A percentile compares a stretch with the other conserved stretches of the same genome.
These are phyloP conservation scores for Dryocosmus kuriphilus DNA, from an alignment of 2,888 invertebrate species.

Conservation along the genomic window DNA sequence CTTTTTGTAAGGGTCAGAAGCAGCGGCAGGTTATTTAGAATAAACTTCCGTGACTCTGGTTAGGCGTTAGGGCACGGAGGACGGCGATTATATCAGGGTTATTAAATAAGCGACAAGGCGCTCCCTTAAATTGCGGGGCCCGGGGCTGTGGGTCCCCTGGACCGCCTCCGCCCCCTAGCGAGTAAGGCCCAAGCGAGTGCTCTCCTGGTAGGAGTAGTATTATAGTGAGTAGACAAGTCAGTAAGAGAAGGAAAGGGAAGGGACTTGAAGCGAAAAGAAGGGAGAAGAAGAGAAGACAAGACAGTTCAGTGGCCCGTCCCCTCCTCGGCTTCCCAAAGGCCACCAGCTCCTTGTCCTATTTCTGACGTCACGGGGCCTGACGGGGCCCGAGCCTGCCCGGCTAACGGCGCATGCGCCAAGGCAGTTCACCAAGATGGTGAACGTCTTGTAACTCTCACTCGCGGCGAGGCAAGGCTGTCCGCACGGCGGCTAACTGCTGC, in stretches of 20 bases:
- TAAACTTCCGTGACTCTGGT: constrained; percentile 39
- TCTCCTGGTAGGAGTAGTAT: constrained; percentile 9
- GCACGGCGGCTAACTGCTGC: constrained; percentile 56
- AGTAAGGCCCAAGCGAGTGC: not conserved
- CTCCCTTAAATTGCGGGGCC: constrained; percentile 40
- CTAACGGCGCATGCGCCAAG: constrained; percentile 66
- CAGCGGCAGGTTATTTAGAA: constrained; percentile 35
- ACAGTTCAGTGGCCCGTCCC: constrained; percentile 72
- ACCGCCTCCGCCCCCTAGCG: constrained; percentile 36
- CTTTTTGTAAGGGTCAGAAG: constrained; percentile 28
- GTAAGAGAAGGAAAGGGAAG: constrained; percentile 50
- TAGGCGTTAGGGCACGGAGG: constrained; percentile 35
- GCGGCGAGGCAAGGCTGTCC: constrained; percentile 65
- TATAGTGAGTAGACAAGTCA: constrained; percentile 40
- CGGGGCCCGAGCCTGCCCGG: constrained; percentile 56
- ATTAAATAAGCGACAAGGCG: constrained; percentile 41
- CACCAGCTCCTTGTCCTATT: constrained; percentile 74
- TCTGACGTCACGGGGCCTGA: constrained; percentile 70
- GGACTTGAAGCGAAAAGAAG: constrained; percentile 40
- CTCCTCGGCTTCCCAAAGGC: constrained; percentile 66
- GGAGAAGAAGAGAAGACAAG: constrained; percentile 57
- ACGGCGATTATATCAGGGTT: constrained; percentile 38
- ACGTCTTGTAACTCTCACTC: constrained; percentile 73
- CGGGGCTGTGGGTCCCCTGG: constrained; percentile 38
- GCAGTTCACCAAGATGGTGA: constrained; percentile 72